Evolutionary conservation across 2,888 invertebrate genomes (phyloP).

Genomic region (Drosophila tripunctata): DNA sequence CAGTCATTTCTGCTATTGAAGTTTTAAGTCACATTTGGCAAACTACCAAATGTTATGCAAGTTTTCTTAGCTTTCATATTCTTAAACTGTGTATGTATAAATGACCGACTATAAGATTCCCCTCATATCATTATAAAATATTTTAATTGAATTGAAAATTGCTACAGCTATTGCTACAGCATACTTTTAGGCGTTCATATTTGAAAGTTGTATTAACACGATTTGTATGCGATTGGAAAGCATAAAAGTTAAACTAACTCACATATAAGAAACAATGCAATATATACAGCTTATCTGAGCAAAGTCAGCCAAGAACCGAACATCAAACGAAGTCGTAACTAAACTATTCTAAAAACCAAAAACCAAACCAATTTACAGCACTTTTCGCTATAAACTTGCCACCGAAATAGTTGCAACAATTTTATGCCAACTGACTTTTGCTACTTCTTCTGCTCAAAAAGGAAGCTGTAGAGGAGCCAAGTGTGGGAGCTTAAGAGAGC

Average conservation of each 20-base stretch:
- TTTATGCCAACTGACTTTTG: constrained; percentile 21
- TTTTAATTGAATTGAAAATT: too few species aligned
- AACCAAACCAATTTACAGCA: constrained; percentile 70
- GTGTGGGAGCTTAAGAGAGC: background rate
- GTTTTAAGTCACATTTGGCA: constrained; percentile 12
- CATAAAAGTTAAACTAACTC: too few species aligned
- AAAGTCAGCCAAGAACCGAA: constrained; percentile 10
- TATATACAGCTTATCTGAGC: too few species aligned
- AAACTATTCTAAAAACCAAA: constrained; percentile 12
- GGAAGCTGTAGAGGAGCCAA: background rate
- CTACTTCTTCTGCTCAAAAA: constrained; percentile 14
- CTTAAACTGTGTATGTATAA: too few species aligned
- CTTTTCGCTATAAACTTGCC: constrained; percentile 56
- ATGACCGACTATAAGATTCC: too few species aligned
- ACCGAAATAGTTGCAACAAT: constrained; percentile 62
- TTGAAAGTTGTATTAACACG: too few species aligned
- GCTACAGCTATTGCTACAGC: too few species aligned
- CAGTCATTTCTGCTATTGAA: background rate
- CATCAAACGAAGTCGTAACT: constrained; percentile 16
- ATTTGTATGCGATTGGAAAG: too few species aligned
- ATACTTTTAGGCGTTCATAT: too few species aligned
- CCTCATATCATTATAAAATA: too few species aligned
- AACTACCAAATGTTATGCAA: background rate
- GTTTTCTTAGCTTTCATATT: too few species aligned
- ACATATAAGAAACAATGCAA: too few species aligned